phyloP scores from a whole-genome alignment of 2,797 vertebrate species.

The Kryptolebias ocellatus region DNA sequence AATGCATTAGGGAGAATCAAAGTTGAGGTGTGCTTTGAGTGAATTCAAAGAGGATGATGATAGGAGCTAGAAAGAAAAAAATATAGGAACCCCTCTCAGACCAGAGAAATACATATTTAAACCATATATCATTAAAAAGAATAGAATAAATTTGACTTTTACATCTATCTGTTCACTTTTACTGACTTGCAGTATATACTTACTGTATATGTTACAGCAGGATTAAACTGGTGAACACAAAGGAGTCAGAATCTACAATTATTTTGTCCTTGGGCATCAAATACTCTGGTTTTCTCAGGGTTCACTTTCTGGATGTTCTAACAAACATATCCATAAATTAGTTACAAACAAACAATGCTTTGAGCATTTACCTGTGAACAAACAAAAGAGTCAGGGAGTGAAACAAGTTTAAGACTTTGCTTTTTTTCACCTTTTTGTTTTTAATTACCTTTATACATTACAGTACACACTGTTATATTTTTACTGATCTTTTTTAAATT shows the following conservation, averaged over 20 bases:
- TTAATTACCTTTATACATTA: too few relatives aligned
- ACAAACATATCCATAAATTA: too few relatives aligned
- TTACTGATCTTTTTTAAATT: not conserved
- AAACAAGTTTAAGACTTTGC: too few relatives aligned
- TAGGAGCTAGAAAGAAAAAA: conserved; percentile 62
- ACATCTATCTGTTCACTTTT: not conserved
- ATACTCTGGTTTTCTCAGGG: too few relatives aligned
- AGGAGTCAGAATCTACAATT: not conserved
- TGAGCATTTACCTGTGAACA: too few relatives aligned
- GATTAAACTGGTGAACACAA: not conserved
- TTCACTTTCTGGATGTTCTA: too few relatives aligned
- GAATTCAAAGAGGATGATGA: conserved; percentile 63
- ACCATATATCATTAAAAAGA: not conserved
- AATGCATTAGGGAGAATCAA: conserved; percentile 80
- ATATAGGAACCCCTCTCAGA: conserved; percentile 72
- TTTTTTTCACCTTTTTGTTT: too few relatives aligned
- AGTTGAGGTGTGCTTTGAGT: conserved; percentile 75
- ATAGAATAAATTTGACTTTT: not conserved
- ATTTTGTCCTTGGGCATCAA: not conserved
- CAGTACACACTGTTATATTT: too few relatives aligned
- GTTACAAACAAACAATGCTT: too few relatives aligned
- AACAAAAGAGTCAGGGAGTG: too few relatives aligned
- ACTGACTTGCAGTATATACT: not conserved
- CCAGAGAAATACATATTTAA: conserved; percentile 1
- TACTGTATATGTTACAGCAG: not conserved